Percentiles rank a stretch among this genome's conserved stretches.
These are phyloP conservation scores for Hiodon tergisus DNA, from an alignment of 2,113 vertebrate species.

Conservation along the genomic window DNA sequence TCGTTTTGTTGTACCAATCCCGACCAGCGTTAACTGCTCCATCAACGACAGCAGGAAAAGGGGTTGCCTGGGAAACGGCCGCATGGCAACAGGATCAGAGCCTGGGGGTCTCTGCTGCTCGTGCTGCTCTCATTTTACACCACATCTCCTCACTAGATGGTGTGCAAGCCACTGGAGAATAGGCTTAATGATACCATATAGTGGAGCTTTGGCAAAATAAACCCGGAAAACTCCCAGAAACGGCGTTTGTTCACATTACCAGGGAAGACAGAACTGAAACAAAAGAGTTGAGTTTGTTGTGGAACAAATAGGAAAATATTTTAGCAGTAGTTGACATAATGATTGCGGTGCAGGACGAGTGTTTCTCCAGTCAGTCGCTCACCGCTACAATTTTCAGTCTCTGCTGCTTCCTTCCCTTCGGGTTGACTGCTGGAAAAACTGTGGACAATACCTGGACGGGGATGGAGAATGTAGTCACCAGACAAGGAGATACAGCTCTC, in stretches of 20 bases:
- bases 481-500: constrained; percentile 91
- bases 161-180: constrained; percentile 79
- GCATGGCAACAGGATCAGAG: constrained; percentile 96
- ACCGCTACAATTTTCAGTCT: constrained; percentile 81
- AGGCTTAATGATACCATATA: constrained; percentile 54
- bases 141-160: constrained; percentile 84
- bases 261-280: constrained; percentile 50
- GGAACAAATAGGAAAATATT: constrained; percentile 47
- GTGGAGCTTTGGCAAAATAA: constrained; percentile 54
- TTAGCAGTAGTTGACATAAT: constrained; percentile 82
- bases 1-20: constrained; percentile 50
- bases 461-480: constrained; percentile 84
- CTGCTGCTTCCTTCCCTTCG: constrained; percentile 84
- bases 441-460: constrained; percentile 80
- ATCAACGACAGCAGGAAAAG: constrained; percentile 70
- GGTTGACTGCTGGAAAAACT: constrained; percentile 82
- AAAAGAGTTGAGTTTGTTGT: constrained; percentile 32
- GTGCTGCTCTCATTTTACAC: constrained; percentile 76
- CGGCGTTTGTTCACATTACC: constrained; percentile 47
- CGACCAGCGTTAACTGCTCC: constrained; percentile 58
- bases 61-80: constrained; percentile 96
- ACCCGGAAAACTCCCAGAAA: constrained; percentile 51
- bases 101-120: constrained; percentile 80
- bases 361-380: constrained; percentile 88
- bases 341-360: constrained; percentile 83